Conservation (phyloP, 2,113 vertebrate species). For the Perognathus longimembris region DNA sequence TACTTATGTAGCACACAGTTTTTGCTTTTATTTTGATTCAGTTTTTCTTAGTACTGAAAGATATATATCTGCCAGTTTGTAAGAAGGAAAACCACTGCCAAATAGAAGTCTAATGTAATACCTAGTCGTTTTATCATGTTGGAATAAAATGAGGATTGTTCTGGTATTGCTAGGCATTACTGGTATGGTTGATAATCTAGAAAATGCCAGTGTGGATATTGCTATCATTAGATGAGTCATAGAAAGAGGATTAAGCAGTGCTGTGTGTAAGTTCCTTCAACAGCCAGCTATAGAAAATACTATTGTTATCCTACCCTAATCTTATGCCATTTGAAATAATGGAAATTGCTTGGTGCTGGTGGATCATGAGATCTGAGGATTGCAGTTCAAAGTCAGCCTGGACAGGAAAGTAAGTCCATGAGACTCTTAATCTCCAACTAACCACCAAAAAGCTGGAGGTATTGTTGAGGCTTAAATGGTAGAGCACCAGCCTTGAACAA, state of each 20-base stretch:
- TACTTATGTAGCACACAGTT: conserved; percentile 53
- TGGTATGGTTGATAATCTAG: background rate
- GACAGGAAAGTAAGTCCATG: no score
- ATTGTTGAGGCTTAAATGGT: no score
- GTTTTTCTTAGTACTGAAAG: conserved; percentile 38
- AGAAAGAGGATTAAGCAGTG: background rate
- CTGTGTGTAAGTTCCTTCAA: background rate
- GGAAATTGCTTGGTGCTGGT: no score
- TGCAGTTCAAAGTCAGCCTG: no score
- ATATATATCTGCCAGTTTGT: conserved; percentile 42
- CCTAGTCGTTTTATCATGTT: conserved; percentile 51
- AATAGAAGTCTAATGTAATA: conserved; percentile 49
- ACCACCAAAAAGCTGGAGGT: no score
- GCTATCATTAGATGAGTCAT: background rate
- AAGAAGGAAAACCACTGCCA: conserved; percentile 5
- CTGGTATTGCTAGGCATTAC: background rate
- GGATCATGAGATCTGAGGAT: no score
- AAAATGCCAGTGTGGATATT: background rate
- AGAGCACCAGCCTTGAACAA: no score
- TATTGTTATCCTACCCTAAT: background rate
- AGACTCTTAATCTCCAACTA: no score
- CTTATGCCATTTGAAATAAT: background rate
- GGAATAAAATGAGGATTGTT: conserved; percentile 6
- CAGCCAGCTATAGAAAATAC: background rate
- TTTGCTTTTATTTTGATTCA: conserved; percentile 34